A percentile compares a stretch with the other conserved stretches of the same genome.
Conservation (phyloP, 2,113 vertebrate species). For the Montifringilla adamsi region DNA sequence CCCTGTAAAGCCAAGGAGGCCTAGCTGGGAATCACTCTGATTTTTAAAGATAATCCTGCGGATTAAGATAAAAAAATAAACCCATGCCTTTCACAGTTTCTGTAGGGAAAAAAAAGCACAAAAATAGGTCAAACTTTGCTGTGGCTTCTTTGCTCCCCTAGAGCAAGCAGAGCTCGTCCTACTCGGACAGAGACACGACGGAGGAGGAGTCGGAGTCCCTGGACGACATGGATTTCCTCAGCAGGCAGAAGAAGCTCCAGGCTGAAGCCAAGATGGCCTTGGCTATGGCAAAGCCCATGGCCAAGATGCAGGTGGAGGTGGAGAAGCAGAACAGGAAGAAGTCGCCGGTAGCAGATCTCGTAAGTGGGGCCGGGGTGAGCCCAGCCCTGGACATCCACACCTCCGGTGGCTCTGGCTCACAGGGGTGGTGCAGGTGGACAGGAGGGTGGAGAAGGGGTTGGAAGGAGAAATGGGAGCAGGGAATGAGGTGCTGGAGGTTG, state of each 20-base stretch:
- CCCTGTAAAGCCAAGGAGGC: background rate
- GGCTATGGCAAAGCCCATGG: constrained; percentile 99
- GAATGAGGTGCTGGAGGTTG: background rate
- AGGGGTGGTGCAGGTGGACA: accelerated
- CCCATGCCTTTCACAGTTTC: background rate
- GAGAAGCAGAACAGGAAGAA: constrained; percentile 99
- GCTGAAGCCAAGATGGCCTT: constrained; percentile 96
- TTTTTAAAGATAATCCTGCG: background rate
- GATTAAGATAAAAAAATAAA: background rate
- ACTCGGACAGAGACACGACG: constrained; percentile 95
- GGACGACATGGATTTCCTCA: constrained; percentile 98
- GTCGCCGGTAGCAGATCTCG: constrained; percentile 94
- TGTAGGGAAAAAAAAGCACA: background rate
- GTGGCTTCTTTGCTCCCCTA: constrained; percentile 39
- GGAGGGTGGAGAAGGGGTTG: background rate
- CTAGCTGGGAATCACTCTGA: background rate
- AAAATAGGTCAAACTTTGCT: background rate
- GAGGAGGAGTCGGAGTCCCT: constrained; percentile 96
- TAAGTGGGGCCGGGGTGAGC: constrained; percentile 58
- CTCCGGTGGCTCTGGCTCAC: accelerated
- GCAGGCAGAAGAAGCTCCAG: constrained; percentile 94
- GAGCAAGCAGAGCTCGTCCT: constrained; percentile 99
- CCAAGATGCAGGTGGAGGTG: constrained; percentile 99
- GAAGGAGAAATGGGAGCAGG: accelerated
- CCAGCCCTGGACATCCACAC: accelerated